A percentile compares a stretch with the other conserved stretches of the same genome.
These are phyloP conservation scores for Rhopilema esculentum DNA, from an alignment of 30 jellyfish, hydroid and myxozoan genomes.

Conservation along the genomic window DNA sequence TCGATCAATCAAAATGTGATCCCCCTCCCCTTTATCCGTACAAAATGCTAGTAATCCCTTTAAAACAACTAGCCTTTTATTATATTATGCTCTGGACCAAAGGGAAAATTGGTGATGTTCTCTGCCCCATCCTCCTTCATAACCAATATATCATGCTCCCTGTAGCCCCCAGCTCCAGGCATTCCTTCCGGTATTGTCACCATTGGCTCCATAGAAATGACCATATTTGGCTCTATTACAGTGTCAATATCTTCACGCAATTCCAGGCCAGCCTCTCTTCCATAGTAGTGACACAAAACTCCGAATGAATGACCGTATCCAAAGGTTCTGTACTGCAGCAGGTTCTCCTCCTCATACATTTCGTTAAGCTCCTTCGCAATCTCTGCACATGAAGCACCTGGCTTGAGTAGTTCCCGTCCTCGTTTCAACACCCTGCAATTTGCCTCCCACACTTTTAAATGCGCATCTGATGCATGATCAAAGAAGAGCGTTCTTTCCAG, in stretches of 20 bases:
- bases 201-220: slow-evolving; percentile 96
- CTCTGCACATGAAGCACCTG: slow-evolving; percentile 85
- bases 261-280: slow-evolving; percentile 98
- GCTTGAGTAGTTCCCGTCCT: slow-evolving; percentile 80
- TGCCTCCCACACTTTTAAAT: slow-evolving; percentile 81
- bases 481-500: slow-evolving; percentile 84
- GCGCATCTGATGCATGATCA: slow-evolving; percentile 76
- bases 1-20: too few relatives aligned
- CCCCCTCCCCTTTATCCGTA: too few relatives aligned
- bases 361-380: slow-evolving; percentile 90
- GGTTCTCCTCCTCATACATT: slow-evolving; percentile 75
- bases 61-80: slow-evolving; percentile 28
- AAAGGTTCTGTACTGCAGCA: slow-evolving; percentile 80
- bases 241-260: slow-evolving; percentile 92
- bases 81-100: slow-evolving; percentile 92
- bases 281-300: slow-evolving; percentile 83
- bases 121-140: slow-evolving; percentile 90
- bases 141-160: slow-evolving; percentile 90
- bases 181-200: slow-evolving; percentile 90
- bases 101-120: slow-evolving; percentile 87
- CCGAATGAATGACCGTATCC: slow-evolving; percentile 97
- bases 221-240: slow-evolving; percentile 90
- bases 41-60: too few relatives aligned
- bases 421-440: slow-evolving; percentile 86
- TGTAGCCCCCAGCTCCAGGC: slow-evolving; percentile 98